phyloP scores from a whole-genome alignment of 2,113 vertebrate species.

The Pituophis catenifer region DNA sequence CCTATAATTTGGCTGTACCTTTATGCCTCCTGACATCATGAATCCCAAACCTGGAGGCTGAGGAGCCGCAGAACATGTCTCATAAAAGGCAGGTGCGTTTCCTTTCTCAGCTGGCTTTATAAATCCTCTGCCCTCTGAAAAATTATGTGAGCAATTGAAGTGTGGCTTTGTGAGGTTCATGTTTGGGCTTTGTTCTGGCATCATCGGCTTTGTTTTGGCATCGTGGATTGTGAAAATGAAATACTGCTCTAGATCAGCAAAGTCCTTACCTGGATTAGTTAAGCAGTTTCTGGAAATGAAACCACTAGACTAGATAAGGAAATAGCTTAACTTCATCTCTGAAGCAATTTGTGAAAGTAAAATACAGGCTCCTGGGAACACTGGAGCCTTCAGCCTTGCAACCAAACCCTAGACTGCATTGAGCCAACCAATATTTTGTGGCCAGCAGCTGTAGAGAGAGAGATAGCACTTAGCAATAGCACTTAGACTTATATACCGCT shows the following conservation, averaged over 20 bases:
- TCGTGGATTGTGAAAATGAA: background rate
- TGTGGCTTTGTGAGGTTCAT: background rate
- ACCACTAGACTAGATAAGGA: background rate
- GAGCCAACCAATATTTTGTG: background rate
- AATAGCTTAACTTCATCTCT: background rate
- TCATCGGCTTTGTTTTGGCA: background rate
- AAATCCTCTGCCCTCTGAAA: background rate
- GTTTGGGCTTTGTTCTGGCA: background rate
- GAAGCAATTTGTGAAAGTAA: background rate
- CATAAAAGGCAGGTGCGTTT: background rate
- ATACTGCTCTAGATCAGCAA: background rate
- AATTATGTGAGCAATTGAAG: background rate
- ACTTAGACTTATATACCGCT: too few species aligned
- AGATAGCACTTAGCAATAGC: too few species aligned
- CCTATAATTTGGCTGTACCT: background rate
- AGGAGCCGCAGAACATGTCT: background rate
- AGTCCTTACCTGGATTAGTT: background rate
- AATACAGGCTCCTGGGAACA: background rate
- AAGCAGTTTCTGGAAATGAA: background rate
- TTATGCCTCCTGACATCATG: background rate
- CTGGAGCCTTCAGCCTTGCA: background rate
- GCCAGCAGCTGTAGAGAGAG: background rate
- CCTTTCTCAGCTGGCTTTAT: background rate
- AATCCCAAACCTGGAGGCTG: background rate
- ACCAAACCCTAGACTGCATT: background rate